A percentile compares a stretch with the other conserved stretches of the same genome.
These are phyloP conservation scores for Phymorhynchus buccinoides DNA, from an alignment of 1,140 invertebrate genomes.

Conservation along the genomic window DNA sequence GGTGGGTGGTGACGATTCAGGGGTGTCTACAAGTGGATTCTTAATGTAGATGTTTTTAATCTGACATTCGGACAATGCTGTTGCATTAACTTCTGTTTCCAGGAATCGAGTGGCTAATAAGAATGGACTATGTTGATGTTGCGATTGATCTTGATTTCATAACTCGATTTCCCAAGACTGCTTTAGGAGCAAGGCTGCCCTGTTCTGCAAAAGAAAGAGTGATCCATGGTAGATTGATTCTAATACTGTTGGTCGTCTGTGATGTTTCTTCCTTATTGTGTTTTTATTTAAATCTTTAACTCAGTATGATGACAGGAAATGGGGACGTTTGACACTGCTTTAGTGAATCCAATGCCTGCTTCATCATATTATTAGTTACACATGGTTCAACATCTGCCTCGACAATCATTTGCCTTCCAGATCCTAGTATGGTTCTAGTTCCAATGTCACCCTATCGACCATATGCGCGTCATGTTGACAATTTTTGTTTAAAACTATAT, in stretches of 20 bases:
- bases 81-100: background rate
- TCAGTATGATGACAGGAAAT: background rate
- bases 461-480: no score
- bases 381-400: background rate
- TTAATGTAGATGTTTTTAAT: background rate
- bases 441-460: background rate
- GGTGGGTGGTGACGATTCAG: background rate
- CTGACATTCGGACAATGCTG: background rate
- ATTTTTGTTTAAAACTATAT: background rate
- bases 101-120: background rate
- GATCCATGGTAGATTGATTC: background rate
- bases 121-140: background rate
- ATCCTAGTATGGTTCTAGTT: background rate
- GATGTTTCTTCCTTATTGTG: background rate
- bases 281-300: background rate
- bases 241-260: background rate
- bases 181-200: background rate
- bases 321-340: background rate
- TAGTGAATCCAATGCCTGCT: background rate
- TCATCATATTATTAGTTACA: background rate
- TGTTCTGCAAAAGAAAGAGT: background rate
- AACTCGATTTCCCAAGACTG: background rate
- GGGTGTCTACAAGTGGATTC: no score
- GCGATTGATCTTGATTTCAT: background rate
- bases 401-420: background rate